phyloP scores from a whole-genome alignment of 2,797 vertebrate species.

The Nasua narica region DNA sequence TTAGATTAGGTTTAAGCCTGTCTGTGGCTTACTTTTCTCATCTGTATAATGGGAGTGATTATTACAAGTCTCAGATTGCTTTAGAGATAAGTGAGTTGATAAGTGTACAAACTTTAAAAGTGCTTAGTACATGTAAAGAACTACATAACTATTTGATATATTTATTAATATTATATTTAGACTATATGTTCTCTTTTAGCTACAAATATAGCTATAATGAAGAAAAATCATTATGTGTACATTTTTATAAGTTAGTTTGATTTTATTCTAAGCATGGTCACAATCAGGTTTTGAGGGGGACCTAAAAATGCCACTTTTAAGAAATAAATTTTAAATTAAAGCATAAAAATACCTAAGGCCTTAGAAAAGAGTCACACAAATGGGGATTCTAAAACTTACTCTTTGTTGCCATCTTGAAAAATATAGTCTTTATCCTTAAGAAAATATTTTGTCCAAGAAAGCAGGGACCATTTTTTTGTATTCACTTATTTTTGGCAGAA shows the following conservation, averaged over 20 bases:
- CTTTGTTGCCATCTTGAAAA: background rate
- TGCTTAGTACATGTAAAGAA: background rate
- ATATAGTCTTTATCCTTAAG: background rate
- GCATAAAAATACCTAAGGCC: background rate
- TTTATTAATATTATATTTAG: background rate
- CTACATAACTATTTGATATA: background rate
- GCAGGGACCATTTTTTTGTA: background rate
- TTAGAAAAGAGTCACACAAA: background rate
- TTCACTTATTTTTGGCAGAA: background rate
- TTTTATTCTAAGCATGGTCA: background rate
- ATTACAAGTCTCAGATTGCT: background rate
- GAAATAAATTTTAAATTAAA: conserved; percentile 13
- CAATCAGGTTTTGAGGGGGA: background rate
- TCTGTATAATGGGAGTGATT: background rate
- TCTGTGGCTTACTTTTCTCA: background rate
- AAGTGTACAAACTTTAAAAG: background rate
- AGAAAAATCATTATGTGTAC: background rate
- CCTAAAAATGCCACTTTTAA: background rate
- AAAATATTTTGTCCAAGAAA: background rate
- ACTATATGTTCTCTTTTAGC: background rate
- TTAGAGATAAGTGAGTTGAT: background rate
- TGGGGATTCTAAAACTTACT: background rate
- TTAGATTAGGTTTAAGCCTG: background rate
- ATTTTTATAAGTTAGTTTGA: background rate
- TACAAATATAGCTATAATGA: background rate